These are phyloP conservation scores for Mastacembelus armatus DNA, from an alignment of 2,797 vertebrate species.

Conservation along the genomic window DNA sequence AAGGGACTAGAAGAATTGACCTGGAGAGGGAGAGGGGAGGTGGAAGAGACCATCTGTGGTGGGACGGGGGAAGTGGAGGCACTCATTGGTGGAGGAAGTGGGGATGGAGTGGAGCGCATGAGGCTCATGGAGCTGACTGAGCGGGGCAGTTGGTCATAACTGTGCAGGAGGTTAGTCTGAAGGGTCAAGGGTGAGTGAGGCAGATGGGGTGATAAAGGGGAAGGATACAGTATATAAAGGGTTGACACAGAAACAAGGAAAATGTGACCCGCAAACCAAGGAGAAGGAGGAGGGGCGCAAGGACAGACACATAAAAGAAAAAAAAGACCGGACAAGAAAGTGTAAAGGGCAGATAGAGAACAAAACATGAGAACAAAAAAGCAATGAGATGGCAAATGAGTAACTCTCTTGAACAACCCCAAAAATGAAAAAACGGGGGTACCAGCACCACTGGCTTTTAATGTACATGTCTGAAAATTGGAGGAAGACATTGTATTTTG, in stretches of 20 bases:
- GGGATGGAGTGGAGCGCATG: slow-evolving; percentile 79
- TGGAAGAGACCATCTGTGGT: slow-evolving; percentile 83
- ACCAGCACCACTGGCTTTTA: not conserved
- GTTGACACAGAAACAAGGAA: slow-evolving; percentile 35
- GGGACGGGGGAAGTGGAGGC: slow-evolving; percentile 80
- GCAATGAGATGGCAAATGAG: slow-evolving; percentile 73
- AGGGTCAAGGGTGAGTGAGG: slow-evolving; percentile 20
- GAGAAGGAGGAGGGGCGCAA: slow-evolving; percentile 37
- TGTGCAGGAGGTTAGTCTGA: slow-evolving; percentile 74
- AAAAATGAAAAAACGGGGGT: slow-evolving; percentile 30
- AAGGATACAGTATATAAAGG: not conserved
- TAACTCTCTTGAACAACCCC: slow-evolving; percentile 51
- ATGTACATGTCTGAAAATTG: not conserved
- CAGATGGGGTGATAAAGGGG: slow-evolving; percentile 5
- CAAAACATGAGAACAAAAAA: slow-evolving; percentile 68
- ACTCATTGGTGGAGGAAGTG: slow-evolving; percentile 74
- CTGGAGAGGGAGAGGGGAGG: slow-evolving; percentile 83
- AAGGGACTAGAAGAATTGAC: slow-evolving; percentile 91
- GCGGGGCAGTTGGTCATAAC: slow-evolving; percentile 79
- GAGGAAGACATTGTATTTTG: not conserved
- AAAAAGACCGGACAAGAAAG: slow-evolving; percentile 39
- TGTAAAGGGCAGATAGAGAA: slow-evolving; percentile 48
- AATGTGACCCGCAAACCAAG: slow-evolving; percentile 42
- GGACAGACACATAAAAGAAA: slow-evolving; percentile 40
- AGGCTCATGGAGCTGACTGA: slow-evolving; percentile 82